Evolutionary conservation across 2,797 vertebrate species (phyloP).

Genomic region (Picus viridis): DNA sequence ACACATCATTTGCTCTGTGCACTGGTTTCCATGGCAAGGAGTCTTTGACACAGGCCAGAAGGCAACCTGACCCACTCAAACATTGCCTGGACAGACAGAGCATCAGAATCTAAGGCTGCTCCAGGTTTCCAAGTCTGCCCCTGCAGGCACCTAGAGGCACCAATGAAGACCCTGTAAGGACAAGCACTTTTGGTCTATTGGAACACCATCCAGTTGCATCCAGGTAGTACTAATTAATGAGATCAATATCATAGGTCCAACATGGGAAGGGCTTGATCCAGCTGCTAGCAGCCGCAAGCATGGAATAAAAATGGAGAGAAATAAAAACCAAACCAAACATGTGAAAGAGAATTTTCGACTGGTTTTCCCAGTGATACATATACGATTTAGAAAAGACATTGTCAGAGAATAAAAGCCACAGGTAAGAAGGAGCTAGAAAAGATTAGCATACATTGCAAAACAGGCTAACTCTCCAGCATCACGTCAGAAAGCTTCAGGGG

Average conservation of each 20-base stretch:
- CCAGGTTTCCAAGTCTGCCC: neutral
- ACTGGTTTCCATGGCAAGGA: neutral
- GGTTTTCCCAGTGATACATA: neutral
- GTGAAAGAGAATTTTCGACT: neutral
- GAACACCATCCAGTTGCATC: neutral
- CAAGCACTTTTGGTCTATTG: neutral
- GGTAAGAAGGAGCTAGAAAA: neutral
- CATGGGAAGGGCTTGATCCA: neutral
- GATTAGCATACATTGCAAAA: neutral
- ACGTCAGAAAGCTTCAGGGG: neutral
- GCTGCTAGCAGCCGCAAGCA: neutral
- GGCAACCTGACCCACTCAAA: neutral
- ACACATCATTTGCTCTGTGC: neutral
- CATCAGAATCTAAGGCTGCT: neutral
- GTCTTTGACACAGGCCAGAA: neutral
- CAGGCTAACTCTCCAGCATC: neutral
- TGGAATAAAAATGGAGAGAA: neutral
- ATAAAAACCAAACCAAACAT: neutral
- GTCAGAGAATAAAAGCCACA: neutral
- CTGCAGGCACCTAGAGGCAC: neutral
- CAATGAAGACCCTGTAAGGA: fast-evolving
- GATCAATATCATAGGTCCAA: neutral
- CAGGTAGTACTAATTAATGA: neutral
- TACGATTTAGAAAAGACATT: neutral
- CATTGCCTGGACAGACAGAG: neutral